Evolutionary conservation across 2,888 invertebrate species (phyloP).

Genomic region (Machimus atricapillus): DNA sequence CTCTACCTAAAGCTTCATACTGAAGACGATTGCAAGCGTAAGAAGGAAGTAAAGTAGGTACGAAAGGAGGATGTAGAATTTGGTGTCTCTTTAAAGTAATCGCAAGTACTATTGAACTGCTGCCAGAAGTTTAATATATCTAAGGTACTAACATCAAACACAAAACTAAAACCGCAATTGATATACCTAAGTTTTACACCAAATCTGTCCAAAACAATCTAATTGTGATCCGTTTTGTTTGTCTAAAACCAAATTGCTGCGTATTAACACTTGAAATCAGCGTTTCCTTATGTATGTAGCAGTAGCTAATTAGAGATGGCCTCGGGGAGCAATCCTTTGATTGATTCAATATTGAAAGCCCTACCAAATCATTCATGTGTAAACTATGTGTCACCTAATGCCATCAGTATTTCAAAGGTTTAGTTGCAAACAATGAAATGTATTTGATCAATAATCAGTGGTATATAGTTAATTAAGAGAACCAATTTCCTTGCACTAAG

Average conservation of each 20-base stretch:
- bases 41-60: background rate
- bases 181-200: background rate
- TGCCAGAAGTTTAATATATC: background rate
- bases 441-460: background rate
- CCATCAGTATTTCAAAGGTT: background rate
- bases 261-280: background rate
- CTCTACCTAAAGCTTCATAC: too few relatives aligned
- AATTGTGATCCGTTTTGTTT: background rate
- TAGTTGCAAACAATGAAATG: background rate
- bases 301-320: background rate
- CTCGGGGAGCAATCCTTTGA: background rate
- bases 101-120: too few relatives aligned
- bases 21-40: too few relatives aligned
- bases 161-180: background rate
- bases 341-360: background rate
- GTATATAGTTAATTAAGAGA: background rate
- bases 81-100: too few relatives aligned
- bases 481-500: background rate
- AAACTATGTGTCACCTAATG: background rate
- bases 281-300: background rate
- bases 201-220: background rate
- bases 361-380: background rate
- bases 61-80: too few relatives aligned
- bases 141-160: background rate
- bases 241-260: background rate